phyloP scores from a whole-genome alignment of 1,140 invertebrate genomes.

The Zeugodacus cucurbitae region DNA sequence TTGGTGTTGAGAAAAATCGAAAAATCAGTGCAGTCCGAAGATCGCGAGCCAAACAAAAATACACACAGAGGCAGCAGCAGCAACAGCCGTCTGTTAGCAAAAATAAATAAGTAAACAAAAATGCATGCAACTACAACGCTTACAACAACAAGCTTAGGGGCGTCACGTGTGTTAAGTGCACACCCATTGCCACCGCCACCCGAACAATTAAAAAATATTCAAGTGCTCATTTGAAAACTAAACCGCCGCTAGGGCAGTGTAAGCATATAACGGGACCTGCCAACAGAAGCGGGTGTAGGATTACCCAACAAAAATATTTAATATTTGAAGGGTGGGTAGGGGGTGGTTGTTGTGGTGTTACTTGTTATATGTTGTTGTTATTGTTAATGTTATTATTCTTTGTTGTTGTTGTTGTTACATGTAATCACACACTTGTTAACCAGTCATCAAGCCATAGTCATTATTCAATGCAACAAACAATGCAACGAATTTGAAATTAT shows the following conservation, averaged over 20 bases:
- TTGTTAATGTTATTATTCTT: background rate
- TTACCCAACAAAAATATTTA: background rate
- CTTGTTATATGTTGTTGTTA: background rate
- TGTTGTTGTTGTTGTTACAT: background rate
- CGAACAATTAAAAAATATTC: slow-evolving; percentile 37
- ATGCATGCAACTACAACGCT: background rate
- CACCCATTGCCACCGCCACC: background rate
- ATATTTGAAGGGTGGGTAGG: background rate
- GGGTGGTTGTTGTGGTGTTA: background rate
- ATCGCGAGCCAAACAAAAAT: background rate
- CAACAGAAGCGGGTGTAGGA: background rate
- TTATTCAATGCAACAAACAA: background rate
- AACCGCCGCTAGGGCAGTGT: background rate
- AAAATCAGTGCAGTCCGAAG: background rate
- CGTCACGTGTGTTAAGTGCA: background rate
- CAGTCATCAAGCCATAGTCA: slow-evolving; percentile 18
- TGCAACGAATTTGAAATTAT: background rate
- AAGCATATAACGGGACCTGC: background rate
- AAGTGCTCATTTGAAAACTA: background rate
- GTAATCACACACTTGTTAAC: slow-evolving; percentile 25
- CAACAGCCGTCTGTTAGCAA: background rate
- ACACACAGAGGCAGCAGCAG: background rate
- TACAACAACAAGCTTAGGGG: background rate
- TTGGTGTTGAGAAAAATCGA: background rate
- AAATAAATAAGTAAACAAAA: background rate